Base-by-base conservation (phyloP, 2,113 vertebrate genomes). In the Epinephelus lanceolatus region DNA sequence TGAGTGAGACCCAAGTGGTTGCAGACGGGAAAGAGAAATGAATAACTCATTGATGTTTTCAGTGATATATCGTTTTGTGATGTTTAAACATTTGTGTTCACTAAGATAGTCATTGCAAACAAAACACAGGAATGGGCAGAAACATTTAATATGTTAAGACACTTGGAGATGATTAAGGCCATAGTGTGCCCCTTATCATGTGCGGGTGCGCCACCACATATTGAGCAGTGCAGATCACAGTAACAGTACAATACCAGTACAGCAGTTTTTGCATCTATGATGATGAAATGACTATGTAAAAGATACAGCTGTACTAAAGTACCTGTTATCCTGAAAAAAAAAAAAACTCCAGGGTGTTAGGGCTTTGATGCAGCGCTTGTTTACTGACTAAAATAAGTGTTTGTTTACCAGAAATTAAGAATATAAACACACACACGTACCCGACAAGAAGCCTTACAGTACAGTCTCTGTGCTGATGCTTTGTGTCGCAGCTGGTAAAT, bases 161-260 rank as follows among this genome's bases (percentile, higher is more conserved):
- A 18, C 19, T 27, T 9, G 18, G 27, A 42, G 49, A 55, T 21
- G 19, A 71, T 42, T 21, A 17, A n/a, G 27, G 13, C 18, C 27
- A n/a, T 15, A 40, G 18, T 27, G 33, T 74, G 47, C 18, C 56
- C 40, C 6, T 63, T 55, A 37, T 9, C 21, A 57, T 76, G 37
- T 27, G 49, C 30, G 11, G 42, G 40, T 17, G 25, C 60, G 37
- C 12, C 3, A 3, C 59, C 27, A 51, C 42, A 74, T 52, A 27
- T 40, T 51, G 61, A 67, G 53, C 8, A 6, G 18, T 71, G 45
- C 55, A 78, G 25, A 63, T 60, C 70, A 53, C 23, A 73, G 42
- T 56, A 71, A 42, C 23, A 61, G 0, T 14, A 56, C 45, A 21
- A 62, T 9, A 51, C 53, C 47, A 71, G 3, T 55, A 51, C 65